These are phyloP conservation scores for Scaptomyza montana DNA, from an alignment of 1,140 invertebrate genomes.

Conservation along the genomic window DNA sequence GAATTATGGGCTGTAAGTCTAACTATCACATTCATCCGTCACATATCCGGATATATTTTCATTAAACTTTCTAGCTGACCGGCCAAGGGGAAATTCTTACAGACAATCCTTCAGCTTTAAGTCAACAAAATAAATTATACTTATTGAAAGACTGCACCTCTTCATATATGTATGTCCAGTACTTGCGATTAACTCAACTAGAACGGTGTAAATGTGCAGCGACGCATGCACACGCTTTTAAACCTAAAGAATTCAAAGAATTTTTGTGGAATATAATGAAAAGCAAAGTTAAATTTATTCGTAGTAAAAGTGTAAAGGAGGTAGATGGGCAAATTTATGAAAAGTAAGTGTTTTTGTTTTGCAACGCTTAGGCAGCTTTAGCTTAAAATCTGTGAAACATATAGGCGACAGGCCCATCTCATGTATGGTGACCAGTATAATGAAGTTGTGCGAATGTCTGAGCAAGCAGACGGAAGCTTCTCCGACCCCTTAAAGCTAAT, in stretches of 20 bases:
- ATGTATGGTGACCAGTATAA: too few species aligned
- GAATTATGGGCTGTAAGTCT: constrained; percentile 41
- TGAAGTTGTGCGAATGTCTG: too few species aligned
- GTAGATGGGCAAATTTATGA: constrained; percentile 60
- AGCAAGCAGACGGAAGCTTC: too few species aligned
- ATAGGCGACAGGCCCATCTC: too few species aligned
- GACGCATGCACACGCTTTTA: neutral
- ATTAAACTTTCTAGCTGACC: constrained; percentile 22
- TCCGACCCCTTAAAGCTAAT: too few species aligned
- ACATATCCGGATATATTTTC: constrained; percentile 17
- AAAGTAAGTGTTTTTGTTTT: constrained; percentile 55
- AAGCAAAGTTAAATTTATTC: constrained; percentile 70
- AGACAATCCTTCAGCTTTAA: constrained; percentile 40
- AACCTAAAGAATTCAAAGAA: neutral
- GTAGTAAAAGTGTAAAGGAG: constrained; percentile 79
- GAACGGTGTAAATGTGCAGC: constrained; percentile 25
- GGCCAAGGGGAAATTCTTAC: constrained; percentile 27
- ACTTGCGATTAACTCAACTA: constrained; percentile 40
- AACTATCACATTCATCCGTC: constrained; percentile 16
- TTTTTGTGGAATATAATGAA: constrained; percentile 49
- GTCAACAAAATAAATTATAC: constrained; percentile 45
- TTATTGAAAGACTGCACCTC: constrained; percentile 46
- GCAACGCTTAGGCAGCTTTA: too few species aligned
- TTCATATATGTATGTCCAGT: constrained; percentile 43
- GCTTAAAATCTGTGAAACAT: too few species aligned